Conservation (phyloP, 2,113 vertebrate species). For the Ginglymostoma cirratum region DNA sequence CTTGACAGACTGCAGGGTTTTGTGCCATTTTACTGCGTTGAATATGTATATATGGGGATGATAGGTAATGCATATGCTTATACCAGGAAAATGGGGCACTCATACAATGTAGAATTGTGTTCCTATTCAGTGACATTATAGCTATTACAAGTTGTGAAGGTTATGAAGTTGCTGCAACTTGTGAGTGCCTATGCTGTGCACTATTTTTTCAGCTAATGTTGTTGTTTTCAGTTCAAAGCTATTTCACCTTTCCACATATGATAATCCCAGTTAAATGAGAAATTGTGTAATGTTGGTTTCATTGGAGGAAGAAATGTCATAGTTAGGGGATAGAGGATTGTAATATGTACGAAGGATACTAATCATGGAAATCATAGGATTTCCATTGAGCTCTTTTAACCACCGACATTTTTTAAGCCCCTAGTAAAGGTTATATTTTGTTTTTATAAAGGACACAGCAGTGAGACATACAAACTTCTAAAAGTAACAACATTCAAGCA, state of each 20-base stretch:
- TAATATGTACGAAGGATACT: background rate
- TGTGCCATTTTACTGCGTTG: background rate
- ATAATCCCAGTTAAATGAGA: background rate
- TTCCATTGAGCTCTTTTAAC: background rate
- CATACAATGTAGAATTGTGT: background rate
- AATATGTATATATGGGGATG: background rate
- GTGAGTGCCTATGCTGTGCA: background rate
- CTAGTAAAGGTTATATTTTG: background rate
- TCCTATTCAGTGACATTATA: background rate
- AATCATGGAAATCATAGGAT: background rate
- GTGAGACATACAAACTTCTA: background rate
- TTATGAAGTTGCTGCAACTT: background rate
- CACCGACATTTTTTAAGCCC: background rate
- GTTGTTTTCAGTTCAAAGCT: background rate
- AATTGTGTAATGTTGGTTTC: background rate
- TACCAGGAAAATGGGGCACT: background rate
- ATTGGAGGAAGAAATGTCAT: background rate
- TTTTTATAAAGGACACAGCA: background rate
- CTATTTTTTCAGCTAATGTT: background rate
- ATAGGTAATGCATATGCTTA: background rate
- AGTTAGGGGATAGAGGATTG: background rate
- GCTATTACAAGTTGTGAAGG: background rate
- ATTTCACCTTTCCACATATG: background rate
- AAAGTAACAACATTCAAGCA: background rate
- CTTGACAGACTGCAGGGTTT: background rate